phyloP scores from a whole-genome alignment of 2,113 vertebrate genomes.

The Nematolebias whitei region DNA sequence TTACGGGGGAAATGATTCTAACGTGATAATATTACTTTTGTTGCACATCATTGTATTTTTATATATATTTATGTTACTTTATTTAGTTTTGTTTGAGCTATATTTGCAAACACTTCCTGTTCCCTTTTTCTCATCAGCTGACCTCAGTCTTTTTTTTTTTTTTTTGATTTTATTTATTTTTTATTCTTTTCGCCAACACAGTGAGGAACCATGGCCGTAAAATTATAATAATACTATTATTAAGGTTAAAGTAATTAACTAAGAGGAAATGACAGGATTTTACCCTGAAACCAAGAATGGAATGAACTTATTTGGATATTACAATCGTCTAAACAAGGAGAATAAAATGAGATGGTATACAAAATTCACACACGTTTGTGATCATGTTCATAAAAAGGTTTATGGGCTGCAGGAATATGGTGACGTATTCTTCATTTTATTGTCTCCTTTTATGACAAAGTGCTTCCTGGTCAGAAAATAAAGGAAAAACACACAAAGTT shows the following conservation, averaged over 20 bases:
- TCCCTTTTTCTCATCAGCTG: constrained; percentile 77
- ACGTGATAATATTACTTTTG: constrained; percentile 66
- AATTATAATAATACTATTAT: too few relatives aligned
- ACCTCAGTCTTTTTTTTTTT: constrained; percentile 70
- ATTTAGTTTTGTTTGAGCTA: constrained; percentile 58
- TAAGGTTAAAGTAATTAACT: too few relatives aligned
- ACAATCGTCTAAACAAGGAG: constrained; percentile 73
- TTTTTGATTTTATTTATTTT: constrained; percentile 45
- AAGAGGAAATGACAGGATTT: constrained; percentile 29
- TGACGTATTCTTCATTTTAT: constrained; percentile 77
- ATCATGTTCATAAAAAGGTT: constrained; percentile 97
- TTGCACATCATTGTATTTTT: constrained; percentile 87
- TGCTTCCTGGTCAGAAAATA: constrained; percentile 77
- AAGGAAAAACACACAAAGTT: constrained; percentile 55
- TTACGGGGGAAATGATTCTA: constrained; percentile 57
- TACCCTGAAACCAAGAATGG: constrained; percentile 77
- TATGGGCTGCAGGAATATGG: constrained; percentile 86
- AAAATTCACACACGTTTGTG: constrained; percentile 86
- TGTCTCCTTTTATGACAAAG: constrained; percentile 75
- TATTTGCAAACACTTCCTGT: constrained; percentile 54
- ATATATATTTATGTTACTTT: constrained; percentile 87
- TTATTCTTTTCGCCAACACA: constrained; percentile 80
- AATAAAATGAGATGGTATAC: constrained; percentile 41
- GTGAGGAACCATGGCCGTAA: constrained; percentile 74
- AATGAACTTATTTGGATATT: constrained; percentile 78